A percentile compares a stretch with the other conserved stretches of the same genome.
These are phyloP conservation scores for Caerostris extrusa DNA, from an alignment of 1,140 invertebrate genomes.

Conservation along the genomic window DNA sequence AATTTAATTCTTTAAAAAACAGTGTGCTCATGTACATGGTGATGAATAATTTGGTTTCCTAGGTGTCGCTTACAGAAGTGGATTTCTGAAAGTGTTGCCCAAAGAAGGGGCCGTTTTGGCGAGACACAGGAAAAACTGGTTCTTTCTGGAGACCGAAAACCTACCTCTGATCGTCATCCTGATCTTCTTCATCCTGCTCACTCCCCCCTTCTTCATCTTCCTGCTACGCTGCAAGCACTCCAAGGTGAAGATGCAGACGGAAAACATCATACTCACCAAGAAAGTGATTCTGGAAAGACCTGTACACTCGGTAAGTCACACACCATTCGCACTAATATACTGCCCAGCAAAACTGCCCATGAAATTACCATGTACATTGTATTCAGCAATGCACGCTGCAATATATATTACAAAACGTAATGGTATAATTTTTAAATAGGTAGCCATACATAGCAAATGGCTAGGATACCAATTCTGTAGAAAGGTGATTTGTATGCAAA, in stretches of 20 bases:
- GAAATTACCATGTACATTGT: too few relatives aligned
- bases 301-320: background rate
- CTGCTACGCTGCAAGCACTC: background rate
- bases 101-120: background rate
- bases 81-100: constrained; percentile 90
- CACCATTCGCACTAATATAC: too few relatives aligned
- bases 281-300: constrained; percentile 79
- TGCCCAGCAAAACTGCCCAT: too few relatives aligned
- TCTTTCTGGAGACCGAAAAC: background rate
- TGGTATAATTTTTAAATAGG: too few relatives aligned
- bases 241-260: background rate
- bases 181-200: background rate
- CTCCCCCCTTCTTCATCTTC: background rate
- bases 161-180: background rate
- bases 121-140: background rate
- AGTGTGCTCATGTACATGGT: too few relatives aligned
- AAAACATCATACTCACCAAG: constrained; percentile 77
- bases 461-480: too few relatives aligned
- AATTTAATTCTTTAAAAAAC: too few relatives aligned
- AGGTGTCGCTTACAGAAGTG: constrained; percentile 85
- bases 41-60: background rate
- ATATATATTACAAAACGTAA: too few relatives aligned
- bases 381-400: too few relatives aligned
- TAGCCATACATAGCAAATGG: too few relatives aligned
- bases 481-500: too few relatives aligned